phyloP scores from a whole-genome alignment of 2,797 vertebrate genomes.

The Pantherophis alleghaniensis region DNA sequence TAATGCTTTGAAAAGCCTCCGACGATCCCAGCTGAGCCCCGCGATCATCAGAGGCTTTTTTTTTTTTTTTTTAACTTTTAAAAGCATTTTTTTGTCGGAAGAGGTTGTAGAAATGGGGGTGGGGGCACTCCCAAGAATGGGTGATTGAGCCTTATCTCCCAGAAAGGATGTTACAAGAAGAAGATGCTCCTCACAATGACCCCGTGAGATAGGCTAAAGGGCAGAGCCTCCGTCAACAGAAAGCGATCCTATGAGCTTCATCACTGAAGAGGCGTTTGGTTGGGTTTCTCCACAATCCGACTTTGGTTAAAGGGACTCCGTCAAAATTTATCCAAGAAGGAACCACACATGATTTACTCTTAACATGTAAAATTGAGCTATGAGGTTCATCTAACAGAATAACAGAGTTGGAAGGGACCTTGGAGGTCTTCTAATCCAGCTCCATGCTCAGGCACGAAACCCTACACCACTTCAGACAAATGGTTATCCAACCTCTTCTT shows the following conservation, averaged over 20 bases:
- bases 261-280: not conserved
- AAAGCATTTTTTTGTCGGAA: too few relatives aligned
- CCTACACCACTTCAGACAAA: too few relatives aligned
- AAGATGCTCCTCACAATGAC: not conserved
- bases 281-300: not conserved
- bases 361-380: not conserved
- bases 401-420: too few relatives aligned
- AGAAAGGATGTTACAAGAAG: not conserved
- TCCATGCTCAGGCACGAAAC: too few relatives aligned
- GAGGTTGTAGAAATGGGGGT: too few relatives aligned
- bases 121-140: not conserved
- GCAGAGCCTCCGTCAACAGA: not conserved
- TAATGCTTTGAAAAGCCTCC: too few relatives aligned
- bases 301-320: not conserved
- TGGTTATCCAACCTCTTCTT: too few relatives aligned
- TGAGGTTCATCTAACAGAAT: not conserved
- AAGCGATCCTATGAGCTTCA: not conserved
- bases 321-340: not conserved
- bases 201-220: not conserved
- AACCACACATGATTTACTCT: too few relatives aligned
- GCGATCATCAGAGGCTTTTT: too few relatives aligned
- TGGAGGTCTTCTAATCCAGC: too few relatives aligned
- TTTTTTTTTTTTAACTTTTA: too few relatives aligned
- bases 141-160: not conserved
- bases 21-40: too few relatives aligned